These are phyloP conservation scores for Harpalus rufipes DNA, from an alignment of 2,888 invertebrate species.

Conservation along the genomic window DNA sequence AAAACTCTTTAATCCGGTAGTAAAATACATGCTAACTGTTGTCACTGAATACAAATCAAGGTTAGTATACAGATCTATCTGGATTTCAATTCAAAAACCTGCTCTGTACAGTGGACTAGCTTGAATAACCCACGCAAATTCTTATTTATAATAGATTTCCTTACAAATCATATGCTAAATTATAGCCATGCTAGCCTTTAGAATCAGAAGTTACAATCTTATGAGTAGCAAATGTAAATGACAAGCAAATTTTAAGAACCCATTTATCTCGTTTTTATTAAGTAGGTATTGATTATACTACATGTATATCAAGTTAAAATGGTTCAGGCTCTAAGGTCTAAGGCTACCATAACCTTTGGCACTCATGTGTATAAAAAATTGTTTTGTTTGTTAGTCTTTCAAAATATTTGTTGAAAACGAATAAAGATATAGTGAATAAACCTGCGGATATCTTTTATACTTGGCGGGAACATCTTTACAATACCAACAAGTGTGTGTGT, in stretches of 20 bases:
- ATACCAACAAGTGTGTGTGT: background rate
- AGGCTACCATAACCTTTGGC: too few relatives aligned
- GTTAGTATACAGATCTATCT: background rate
- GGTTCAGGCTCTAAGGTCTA: too few relatives aligned
- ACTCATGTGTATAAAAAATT: too few relatives aligned
- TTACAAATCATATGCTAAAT: constrained; percentile 16
- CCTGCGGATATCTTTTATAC: background rate
- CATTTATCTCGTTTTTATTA: too few relatives aligned
- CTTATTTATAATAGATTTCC: constrained; percentile 20
- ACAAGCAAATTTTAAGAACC: too few relatives aligned
- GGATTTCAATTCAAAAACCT: background rate
- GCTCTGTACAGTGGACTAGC: background rate
- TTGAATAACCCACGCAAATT: constrained; percentile 14
- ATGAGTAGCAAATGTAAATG: too few relatives aligned
- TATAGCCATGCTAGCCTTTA: background rate
- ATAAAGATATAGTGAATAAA: background rate
- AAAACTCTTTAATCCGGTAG: constrained; percentile 37
- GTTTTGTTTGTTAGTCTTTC: too few relatives aligned
- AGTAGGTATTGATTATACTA: too few relatives aligned
- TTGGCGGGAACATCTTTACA: constrained; percentile 5
- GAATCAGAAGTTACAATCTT: too few relatives aligned
- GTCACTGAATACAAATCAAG: constrained; percentile 54
- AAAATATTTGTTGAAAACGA: background rate
- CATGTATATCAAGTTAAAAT: too few relatives aligned
- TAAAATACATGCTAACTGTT: constrained; percentile 49